A percentile compares a stretch with the other conserved stretches of the same genome.
phyloP scores from a whole-genome alignment of 2,797 vertebrate genomes.

The Hoplostethus mediterraneus region DNA sequence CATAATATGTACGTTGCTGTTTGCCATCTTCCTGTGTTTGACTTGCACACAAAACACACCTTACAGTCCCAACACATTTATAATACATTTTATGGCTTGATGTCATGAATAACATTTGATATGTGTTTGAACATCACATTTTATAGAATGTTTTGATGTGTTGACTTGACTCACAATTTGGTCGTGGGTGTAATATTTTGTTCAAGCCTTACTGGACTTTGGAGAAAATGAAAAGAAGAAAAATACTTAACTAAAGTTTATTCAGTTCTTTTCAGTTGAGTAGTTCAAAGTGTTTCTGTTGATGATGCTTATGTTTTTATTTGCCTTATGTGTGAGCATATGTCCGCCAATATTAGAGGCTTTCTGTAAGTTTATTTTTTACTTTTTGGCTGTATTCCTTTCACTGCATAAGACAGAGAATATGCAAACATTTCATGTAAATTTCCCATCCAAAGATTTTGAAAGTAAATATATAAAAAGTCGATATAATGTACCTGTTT shows the following conservation, averaged over 20 bases:
- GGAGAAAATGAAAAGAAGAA: constrained; percentile 18
- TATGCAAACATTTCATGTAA: constrained; percentile 93
- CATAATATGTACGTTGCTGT: constrained; percentile 59
- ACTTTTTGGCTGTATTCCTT: constrained; percentile 69
- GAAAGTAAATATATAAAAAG: constrained; percentile 84
- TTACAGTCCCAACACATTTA: constrained; percentile 7
- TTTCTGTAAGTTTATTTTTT: constrained; percentile 69
- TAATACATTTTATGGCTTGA: constrained; percentile 29
- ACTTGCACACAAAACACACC: constrained; percentile 54
- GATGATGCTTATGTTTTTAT: constrained; percentile 59
- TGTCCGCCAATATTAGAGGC: constrained; percentile 42
- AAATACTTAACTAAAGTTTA: not conserved
- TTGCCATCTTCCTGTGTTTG: constrained; percentile 68
- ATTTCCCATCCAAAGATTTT: constrained; percentile 88
- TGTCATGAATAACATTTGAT: constrained; percentile 35
- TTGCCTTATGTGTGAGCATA: constrained; percentile 73
- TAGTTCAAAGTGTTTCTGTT: constrained; percentile 46
- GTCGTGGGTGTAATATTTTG: constrained; percentile 45
- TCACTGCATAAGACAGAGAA: constrained; percentile 84
- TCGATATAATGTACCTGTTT: constrained; percentile 85
- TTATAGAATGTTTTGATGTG: constrained; percentile 56
- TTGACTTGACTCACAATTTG: constrained; percentile 61
- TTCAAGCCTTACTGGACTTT: constrained; percentile 37
- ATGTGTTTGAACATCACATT: constrained; percentile 57
- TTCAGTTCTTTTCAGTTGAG: constrained; percentile 30